Evolutionary conservation across 2,797 vertebrate genomes (phyloP), one percentile per base, ranked within the genome.

Genomic region (Siniperca obscura): DNA sequence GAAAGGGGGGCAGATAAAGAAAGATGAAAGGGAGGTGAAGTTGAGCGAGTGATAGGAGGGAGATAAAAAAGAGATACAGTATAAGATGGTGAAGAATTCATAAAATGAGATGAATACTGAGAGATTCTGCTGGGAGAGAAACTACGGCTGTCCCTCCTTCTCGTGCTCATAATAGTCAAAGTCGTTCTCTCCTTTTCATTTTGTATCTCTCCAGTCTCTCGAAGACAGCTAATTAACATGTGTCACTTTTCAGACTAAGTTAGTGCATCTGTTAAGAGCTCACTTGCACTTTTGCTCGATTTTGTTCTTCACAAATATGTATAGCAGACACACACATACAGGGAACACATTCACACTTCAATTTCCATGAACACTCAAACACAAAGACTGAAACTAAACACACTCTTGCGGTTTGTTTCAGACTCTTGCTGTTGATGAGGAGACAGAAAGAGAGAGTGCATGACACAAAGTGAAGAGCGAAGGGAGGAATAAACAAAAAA

Each of bases 261-360:
- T 83, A 25, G 36, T 38, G 42, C 61, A 62, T 84, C 77, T 74
- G 56, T 78, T 53, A 44, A 52, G 40, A 62, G 64, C 70, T 66
- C 65, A 57, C 4, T 57, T 55, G 44, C 30, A 81, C 27, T 66
- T 77, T 34, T 81, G 34, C 34, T 76, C 74, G 46, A 70, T 82
- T 85, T 42, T 60, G 34, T 70, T 72, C 27, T 44, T 85, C n/a
- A 48, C n/a, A 81, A 74, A 84, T 53, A 60, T n/a, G 17, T 65
- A 77, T 12, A 34, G 44, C 4, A 30, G 69, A n/a, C 1, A 73
- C 22, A 52, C n/a, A 65, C 14, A 52, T 30, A 25, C 12, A 17
- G 1, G 8, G 50, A 48, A 61, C 42, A 70, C 48, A 55, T 30
- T 60, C 17, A 38, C 53, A 72, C 52, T 42, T 65, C 4, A 30